Percentiles rank a stretch among this genome's conserved stretches.
phyloP scores from a whole-genome alignment of 2,888 invertebrate species.

The Nomada flava region DNA sequence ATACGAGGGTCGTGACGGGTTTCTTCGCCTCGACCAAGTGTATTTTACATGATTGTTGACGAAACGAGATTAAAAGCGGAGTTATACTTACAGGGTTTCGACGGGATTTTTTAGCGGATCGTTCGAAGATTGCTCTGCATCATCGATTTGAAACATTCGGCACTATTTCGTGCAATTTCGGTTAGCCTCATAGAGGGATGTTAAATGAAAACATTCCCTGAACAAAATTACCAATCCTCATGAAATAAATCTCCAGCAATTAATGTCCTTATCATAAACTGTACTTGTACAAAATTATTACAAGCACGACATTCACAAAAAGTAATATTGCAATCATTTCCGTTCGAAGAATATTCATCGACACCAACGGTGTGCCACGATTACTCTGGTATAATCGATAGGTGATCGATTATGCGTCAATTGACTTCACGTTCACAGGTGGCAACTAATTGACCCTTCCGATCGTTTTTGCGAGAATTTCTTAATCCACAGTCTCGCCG shows the following conservation, averaged over 20 bases:
- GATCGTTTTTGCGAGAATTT: conserved; percentile 18
- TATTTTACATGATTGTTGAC: conserved; percentile 11
- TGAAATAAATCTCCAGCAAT: too few species aligned
- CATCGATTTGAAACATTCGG: neutral
- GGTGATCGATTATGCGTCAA: conserved; percentile 3
- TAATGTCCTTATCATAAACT: too few species aligned
- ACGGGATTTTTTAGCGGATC: neutral
- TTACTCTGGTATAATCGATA: too few species aligned
- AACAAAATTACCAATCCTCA: too few species aligned
- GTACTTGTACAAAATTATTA: too few species aligned
- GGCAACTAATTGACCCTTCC: conserved; percentile 4
- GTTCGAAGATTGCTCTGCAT: neutral
- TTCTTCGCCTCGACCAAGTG: conserved; percentile 1
- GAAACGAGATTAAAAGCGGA: conserved; percentile 10
- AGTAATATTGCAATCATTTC: too few species aligned
- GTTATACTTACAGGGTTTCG: neutral
- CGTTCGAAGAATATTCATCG: too few species aligned
- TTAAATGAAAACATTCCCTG: too few species aligned
- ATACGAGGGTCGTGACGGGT: conserved; percentile 4
- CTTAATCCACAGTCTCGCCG: conserved; percentile 6
- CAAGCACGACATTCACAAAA: too few species aligned
- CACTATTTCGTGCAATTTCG: neutral
- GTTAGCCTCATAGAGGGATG: too few species aligned
- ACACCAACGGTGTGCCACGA: too few species aligned
- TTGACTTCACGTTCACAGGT: conserved; percentile 5